Conservation (phyloP, 2,113 vertebrate species). For the Aphelocoma coerulescens region DNA sequence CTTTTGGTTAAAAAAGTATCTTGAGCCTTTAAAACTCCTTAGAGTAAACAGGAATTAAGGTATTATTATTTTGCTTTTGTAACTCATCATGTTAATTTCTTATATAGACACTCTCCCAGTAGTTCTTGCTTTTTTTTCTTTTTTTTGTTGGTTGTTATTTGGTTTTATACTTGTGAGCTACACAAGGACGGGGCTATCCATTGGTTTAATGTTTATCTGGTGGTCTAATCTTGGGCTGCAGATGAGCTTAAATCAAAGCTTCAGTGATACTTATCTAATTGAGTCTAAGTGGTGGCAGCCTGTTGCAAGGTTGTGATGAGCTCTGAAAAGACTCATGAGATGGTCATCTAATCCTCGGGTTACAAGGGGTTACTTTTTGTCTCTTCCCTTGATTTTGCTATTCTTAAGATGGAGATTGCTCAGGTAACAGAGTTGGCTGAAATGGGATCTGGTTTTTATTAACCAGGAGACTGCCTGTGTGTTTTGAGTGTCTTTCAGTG, state of each 20-base stretch:
- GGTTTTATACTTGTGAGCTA: background rate
- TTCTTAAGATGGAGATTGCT: background rate
- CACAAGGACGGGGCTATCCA: background rate
- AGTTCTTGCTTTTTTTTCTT: background rate
- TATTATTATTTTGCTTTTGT: background rate
- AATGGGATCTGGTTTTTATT: slow-evolving; percentile 16
- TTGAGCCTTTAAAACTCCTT: background rate
- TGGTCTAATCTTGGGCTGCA: background rate
- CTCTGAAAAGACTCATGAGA: background rate
- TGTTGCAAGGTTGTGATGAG: background rate
- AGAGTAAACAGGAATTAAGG: background rate
- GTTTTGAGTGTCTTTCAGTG: background rate
- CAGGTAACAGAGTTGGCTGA: slow-evolving; percentile 9
- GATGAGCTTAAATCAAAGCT: slow-evolving; percentile 17
- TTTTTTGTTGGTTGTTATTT: background rate
- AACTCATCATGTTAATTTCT: background rate
- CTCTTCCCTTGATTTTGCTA: background rate
- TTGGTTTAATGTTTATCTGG: background rate
- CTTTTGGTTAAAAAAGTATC: background rate
- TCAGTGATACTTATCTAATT: background rate
- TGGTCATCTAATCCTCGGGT: background rate
- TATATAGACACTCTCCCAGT: background rate
- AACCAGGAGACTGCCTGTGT: background rate
- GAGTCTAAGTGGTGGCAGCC: background rate
- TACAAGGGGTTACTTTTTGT: background rate